These are phyloP conservation scores for Zaprionus camerounensis DNA, from an alignment of 1,140 invertebrate genomes.

Conservation along the genomic window DNA sequence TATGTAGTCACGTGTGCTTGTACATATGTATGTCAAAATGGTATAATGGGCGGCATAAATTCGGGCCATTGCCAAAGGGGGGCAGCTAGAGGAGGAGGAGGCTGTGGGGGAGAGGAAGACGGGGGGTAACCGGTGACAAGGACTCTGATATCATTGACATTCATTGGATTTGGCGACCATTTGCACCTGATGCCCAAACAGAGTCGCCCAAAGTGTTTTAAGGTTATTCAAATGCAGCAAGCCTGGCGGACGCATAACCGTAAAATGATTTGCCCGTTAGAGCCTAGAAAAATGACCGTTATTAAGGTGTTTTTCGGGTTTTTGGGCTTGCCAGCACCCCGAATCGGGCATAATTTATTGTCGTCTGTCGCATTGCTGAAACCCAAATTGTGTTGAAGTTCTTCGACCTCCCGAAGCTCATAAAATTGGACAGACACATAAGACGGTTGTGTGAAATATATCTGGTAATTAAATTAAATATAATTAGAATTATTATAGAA, in stretches of 20 bases:
- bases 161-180: constrained; percentile 75
- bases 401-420: neutral
- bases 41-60: constrained; percentile 74
- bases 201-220: constrained; percentile 60
- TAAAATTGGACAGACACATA: neutral
- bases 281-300: constrained; percentile 5
- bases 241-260: constrained; percentile 55
- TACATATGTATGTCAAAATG: constrained; percentile 40
- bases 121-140: constrained; percentile 32
- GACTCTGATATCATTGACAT: constrained; percentile 71
- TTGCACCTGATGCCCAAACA: constrained; percentile 69
- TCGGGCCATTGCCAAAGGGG: constrained; percentile 1
- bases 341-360: constrained; percentile 1
- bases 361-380: neutral
- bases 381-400: neutral
- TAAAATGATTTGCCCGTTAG: constrained; percentile 67
- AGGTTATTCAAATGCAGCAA: constrained; percentile 69
- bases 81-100: no score
- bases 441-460: neutral
- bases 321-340: neutral
- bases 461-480: neutral
- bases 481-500: no score
- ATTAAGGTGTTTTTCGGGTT: constrained; percentile 1
- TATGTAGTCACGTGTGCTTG: constrained; percentile 14
- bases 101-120: neutral